Evolutionary conservation across 1,140 invertebrate species (phyloP), one percentile per base, ranked within the genome.

Genomic region (Aphidius ervi): DNA sequence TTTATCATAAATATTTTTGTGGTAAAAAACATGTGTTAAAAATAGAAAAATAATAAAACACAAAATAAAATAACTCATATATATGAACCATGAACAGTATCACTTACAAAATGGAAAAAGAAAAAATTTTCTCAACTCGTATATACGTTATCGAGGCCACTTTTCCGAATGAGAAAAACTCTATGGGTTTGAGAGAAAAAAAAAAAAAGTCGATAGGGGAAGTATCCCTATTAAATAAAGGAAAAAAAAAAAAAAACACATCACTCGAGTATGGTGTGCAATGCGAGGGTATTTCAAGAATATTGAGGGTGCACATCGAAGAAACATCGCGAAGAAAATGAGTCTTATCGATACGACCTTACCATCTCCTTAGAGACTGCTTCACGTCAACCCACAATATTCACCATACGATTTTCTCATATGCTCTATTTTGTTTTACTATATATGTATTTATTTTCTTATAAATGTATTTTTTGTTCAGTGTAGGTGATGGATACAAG

Each of bases 401-500:
- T 37, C 52, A 54, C 40, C 52, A 39, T 42, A 54, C 20, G 52
- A 54, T 54, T 42, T 54, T 37, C 43, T 42, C 49, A 8, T 39
- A 42, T 9, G 41, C 46, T 39, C 20, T 48, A 40, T 52, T 52
- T 49, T 23, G 40, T 61, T 58, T 20, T 63, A 52, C 47, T 23
- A 6, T 57, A 39, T 37, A 10, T 58, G 16, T 16, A 16, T 16
- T 16, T 16, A 16, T 43, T 9, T 45, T 50, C 40, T 31, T 43
- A 7, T 16, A 20, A 52, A 60, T 46, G n/a, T 39, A 52, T 20
- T 10, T 45, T 10, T 46, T 7, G 59, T 41, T 61, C 56, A 58
- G 57, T 39, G 53, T 49, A 56, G n/a, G 48, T 37, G 23, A 46
- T 23, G 6, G 55, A 61, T 62, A 66, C 56, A 66, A 63, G 62